Evolutionary conservation across 2,888 invertebrate genomes (phyloP).

Genomic region (Leptogaster cylindrica): DNA sequence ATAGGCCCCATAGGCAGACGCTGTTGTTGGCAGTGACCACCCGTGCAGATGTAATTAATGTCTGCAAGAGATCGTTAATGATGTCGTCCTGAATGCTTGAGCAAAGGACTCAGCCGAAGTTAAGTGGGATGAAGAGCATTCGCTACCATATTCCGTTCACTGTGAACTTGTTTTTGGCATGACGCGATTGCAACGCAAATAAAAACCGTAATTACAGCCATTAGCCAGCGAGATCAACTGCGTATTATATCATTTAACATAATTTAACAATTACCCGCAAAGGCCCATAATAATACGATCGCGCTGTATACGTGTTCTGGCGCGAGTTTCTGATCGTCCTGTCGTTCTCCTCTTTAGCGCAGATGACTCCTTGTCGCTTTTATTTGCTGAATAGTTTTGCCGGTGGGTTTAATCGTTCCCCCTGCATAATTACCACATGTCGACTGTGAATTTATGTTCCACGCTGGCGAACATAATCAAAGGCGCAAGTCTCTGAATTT

Average conservation of each 20-base stretch:
- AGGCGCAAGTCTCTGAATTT: not conserved
- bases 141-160: not conserved
- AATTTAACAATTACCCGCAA: slow-evolving; percentile 23
- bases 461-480: not conserved
- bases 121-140: not conserved
- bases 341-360: not conserved
- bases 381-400: not conserved
- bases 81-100: slow-evolving; percentile 10
- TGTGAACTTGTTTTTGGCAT: not conserved
- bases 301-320: not conserved
- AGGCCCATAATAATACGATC: not conserved
- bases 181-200: not conserved
- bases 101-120: not conserved
- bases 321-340: not conserved
- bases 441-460: slow-evolving; percentile 5
- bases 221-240: not conserved
- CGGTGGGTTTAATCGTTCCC: not conserved
- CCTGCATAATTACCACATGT: slow-evolving; percentile 23
- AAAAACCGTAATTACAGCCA: slow-evolving; percentile 10
- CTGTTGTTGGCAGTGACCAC: slow-evolving; percentile 14
- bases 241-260: slow-evolving; percentile 28
- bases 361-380: not conserved
- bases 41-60: slow-evolving; percentile 3
- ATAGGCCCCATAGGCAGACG: not conserved
- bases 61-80: slow-evolving; percentile 14